Percentiles rank a stretch among this genome's conserved stretches.
phyloP scores from a whole-genome alignment of 2,797 vertebrate species.

The Pantherophis vulpinus region DNA sequence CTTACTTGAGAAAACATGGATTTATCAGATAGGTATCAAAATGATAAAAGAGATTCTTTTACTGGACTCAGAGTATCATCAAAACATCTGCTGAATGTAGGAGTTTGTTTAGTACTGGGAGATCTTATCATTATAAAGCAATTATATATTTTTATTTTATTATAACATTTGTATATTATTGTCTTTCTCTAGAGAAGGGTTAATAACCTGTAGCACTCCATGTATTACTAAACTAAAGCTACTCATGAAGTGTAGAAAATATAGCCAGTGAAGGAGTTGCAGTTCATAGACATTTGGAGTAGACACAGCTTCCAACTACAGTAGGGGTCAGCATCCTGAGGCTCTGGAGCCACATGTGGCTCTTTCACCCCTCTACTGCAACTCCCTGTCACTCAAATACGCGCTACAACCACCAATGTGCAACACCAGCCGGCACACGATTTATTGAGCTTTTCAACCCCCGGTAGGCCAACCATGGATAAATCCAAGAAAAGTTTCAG shows the following conservation, averaged over 20 bases:
- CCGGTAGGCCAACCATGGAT: too few relatives aligned
- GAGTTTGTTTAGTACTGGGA: too few relatives aligned
- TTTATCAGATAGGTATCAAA: conserved; percentile 3
- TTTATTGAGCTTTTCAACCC: too few relatives aligned
- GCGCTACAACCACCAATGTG: too few relatives aligned
- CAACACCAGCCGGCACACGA: too few relatives aligned
- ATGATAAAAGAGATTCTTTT: background rate
- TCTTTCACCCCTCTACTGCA: too few relatives aligned
- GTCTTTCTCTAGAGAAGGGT: background rate
- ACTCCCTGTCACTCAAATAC: too few relatives aligned
- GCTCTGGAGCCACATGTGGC: too few relatives aligned
- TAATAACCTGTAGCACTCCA: background rate
- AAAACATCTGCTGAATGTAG: background rate
- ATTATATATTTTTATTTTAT: background rate
- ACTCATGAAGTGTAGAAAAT: background rate
- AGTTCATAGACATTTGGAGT: background rate
- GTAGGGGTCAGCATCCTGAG: too few relatives aligned
- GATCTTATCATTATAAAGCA: background rate
- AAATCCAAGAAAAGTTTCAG: too few relatives aligned
- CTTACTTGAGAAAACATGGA: conserved; percentile 23
- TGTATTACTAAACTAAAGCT: background rate
- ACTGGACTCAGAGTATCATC: background rate
- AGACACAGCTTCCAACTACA: background rate
- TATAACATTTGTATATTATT: background rate
- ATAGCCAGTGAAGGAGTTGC: background rate